Base-by-base conservation (phyloP, 1,140 invertebrate species). In the Drosophila insularis region DNA sequence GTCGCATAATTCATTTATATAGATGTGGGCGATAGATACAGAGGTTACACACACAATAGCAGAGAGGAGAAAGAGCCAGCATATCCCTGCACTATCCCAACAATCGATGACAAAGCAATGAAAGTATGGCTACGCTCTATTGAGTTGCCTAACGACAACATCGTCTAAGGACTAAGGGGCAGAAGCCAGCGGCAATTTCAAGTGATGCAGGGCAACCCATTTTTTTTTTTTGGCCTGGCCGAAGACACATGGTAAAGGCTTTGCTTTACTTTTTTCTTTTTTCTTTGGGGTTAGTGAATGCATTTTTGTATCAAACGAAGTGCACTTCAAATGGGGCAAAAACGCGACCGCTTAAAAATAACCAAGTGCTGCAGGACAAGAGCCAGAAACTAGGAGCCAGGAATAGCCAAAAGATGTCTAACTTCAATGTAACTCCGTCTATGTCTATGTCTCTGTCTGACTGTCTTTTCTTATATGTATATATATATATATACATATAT, bases 1-100 rank as follows among this genome's bases (percentile, higher is more conserved):
- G 84, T 90, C 81, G 79, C 79, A 90, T 90, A 90, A 90, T 89
- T 90, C 89, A 90, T 90, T 90, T 90, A 90, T 86, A 72, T 74
- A 50, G 7, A 50, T 50, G 43, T 50, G 43, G 43, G 43, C 43
- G 43, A 50, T 19, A 50, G 19, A 50, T 11, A 21, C 56, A 67
- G 56, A 37, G 64, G 65, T 27, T 27, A 27, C 6, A 27, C 27
- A 27, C 6, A 27, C 27, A 27, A 6, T 27, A 27, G 27, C 27
- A 72, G 61, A 61, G 55, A 46, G 62, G 23, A 32, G 55, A 46
- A 32, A 65, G 43, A 54, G 43, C 64, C 4, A 2, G 23, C 23
- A 23, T 17, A 43, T 40, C 13, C 39, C 43, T 62, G 67, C 60
- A 23, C 2, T 23, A 50, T 50, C 35, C 23, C 27, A 27, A 58